Base-by-base conservation (phyloP, 2,888 invertebrate genomes). In the Tetheella fluctuosa region DNA sequence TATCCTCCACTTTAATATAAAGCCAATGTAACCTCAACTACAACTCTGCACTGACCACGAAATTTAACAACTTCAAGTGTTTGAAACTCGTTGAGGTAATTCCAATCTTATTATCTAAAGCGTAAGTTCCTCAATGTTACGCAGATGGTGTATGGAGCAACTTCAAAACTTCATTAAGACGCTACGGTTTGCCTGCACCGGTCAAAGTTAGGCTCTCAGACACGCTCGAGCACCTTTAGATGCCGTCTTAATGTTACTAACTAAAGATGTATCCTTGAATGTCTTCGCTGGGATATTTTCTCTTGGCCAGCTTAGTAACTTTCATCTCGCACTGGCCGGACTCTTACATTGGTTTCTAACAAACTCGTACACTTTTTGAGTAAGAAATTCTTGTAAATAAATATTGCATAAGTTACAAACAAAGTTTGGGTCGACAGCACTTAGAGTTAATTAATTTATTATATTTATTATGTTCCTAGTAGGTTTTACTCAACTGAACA, bases 111-210 rank as follows among this genome's bases (percentile, higher is more conserved):
- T 74, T 64, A 64, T 60, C 64, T 61, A 57, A 56, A 62, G 34
- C 34, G 59, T 79, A 84, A 80, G 84, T 70, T 71, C 63, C 64
- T 71, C 71, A 80, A 74, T 82, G 64, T 71, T 67, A 67, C 67
- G 79, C 59, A 65, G 70, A 66, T 69, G 74, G 65, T 63, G 57
- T 65, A 55, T 59, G 64, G 66, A 54, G 70, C 71, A 81, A 87
- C 80, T 89, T 86, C 73, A 75, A 78, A 90, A 90, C 81, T 91
- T 90, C 88, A 90, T 90, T 89, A 90, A 86, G 88, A 85, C 84
- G 84, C 83, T 82, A 84, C 82, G 84, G 85, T 86, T 87, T 83
- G 83, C 78, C 73, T 84, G 84, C 80, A 81, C 77, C 77, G 79
- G 83, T 79, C 82, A 81, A 88, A 89, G 81, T 87, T 87, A 70